Evolutionary conservation across 2,888 invertebrate species (phyloP).

Genomic region (Diplazon laetatorius): DNA sequence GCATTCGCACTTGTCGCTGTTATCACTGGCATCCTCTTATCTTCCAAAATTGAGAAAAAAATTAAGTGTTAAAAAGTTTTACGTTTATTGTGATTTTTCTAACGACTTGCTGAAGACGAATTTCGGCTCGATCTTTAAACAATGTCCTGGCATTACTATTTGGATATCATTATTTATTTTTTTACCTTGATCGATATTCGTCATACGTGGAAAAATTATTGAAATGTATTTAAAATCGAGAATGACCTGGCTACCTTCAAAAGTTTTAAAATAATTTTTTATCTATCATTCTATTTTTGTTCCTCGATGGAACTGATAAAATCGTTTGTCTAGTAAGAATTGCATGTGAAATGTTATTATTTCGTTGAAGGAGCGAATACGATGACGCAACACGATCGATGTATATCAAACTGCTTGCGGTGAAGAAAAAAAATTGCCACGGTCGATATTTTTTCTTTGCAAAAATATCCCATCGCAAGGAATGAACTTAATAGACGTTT

Average conservation of each 20-base stretch:
- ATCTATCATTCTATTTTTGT: no score
- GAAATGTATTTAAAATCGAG: no score
- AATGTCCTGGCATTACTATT: background rate
- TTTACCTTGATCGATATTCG: no score
- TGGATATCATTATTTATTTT: no score
- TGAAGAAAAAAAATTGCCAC: slow-evolving; percentile 35
- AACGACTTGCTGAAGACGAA: background rate
- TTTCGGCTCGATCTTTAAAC: background rate
- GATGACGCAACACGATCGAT: slow-evolving; percentile 49
- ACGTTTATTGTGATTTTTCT: no score
- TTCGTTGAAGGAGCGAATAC: slow-evolving; percentile 21
- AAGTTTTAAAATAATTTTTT: no score
- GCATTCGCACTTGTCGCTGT: background rate
- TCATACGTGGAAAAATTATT: no score
- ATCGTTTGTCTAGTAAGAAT: background rate
- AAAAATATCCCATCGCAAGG: slow-evolving; percentile 46
- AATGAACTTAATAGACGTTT: slow-evolving; percentile 51
- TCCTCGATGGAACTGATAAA: no score
- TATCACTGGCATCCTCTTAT: background rate
- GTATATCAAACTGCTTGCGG: slow-evolving; percentile 41
- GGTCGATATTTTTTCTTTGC: slow-evolving; percentile 28
- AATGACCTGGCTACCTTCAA: no score
- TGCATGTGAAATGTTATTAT: slow-evolving; percentile 1
- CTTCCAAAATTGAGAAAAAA: no score
- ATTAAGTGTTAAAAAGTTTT: no score